A percentile compares a stretch with the other conserved stretches of the same genome.
Conservation (phyloP, 2,797 vertebrate species). For the Eupleurogrammus muticus region DNA sequence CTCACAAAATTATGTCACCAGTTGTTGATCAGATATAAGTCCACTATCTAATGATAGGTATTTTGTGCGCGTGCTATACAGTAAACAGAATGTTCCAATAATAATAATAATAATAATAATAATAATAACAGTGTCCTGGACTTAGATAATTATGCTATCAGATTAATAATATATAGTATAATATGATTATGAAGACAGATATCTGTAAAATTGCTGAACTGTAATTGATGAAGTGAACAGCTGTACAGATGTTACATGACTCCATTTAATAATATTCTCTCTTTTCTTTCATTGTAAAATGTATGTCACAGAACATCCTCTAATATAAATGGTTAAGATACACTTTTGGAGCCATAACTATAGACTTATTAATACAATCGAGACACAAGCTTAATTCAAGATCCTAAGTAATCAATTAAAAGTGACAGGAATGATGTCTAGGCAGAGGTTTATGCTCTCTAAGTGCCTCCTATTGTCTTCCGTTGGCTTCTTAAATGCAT, state of each 20-base stretch:
- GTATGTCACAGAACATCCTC: constrained; percentile 19
- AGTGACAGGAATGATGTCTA: constrained; percentile 45
- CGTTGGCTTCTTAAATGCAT: constrained; percentile 2
- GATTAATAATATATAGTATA: constrained; percentile 4
- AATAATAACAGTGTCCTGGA: too few relatives aligned
- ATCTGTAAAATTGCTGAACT: constrained; percentile 42
- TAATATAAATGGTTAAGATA: neutral
- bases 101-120: too few relatives aligned
- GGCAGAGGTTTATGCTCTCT: constrained; percentile 20
- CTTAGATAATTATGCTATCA: too few relatives aligned
- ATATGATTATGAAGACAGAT: constrained; percentile 43
- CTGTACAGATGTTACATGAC: constrained; percentile 36
- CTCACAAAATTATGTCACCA: neutral
- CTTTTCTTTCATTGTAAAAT: constrained; percentile 18
- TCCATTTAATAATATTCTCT: neutral
- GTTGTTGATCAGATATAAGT: constrained; percentile 15
- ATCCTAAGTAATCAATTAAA: constrained; percentile 30
- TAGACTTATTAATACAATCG: constrained; percentile 21
- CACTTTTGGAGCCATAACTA: constrained; percentile 21
- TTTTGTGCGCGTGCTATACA: too few relatives aligned
- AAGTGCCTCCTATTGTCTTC: constrained; percentile 23
- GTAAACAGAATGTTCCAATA: too few relatives aligned
- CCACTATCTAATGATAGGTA: neutral
- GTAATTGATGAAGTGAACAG: constrained; percentile 51
- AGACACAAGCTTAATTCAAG: constrained; percentile 22